Evolutionary conservation across 2,888 invertebrate species (phyloP), one percentile per base, ranked within the genome.

Genomic region (Eledona agricola): DNA sequence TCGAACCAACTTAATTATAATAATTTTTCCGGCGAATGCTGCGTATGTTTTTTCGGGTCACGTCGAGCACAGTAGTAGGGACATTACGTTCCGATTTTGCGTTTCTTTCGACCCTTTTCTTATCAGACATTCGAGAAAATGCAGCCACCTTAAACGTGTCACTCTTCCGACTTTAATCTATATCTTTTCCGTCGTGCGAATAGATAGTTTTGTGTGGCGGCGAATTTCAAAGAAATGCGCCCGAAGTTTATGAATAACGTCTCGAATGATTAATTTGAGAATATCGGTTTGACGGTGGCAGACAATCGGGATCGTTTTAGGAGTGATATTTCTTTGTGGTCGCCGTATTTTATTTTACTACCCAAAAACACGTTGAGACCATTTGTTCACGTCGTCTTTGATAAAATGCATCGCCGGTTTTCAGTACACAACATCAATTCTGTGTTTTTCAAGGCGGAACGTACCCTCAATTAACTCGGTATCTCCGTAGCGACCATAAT

Each of bases 171-270:
- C 23, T 23, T 23, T 9, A 23, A 23, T 26, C 12, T 11, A 26
- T 26, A 11, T 6, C 4, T 26, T 26, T 4, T 11, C 9, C 10
- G 3, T 26, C 26, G 9, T 7, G 23, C 2, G 7, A 23, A 9
- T 3, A 23, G 23, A 3, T 23, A 11, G 26, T 26, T 26, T 10
- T 10, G 26, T 10, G 10, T n/a, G n/a, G n/a, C n/a, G n/a, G 4
- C 12, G n/a, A 16, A 31, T 31, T 31, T 31, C 9, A 13, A 5
- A 28, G 26, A 25, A 45, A 45, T 45, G 32, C 32, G 45, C 45
- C 31, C 32, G 45, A 45, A 45, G 23, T 45, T 45, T 45, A 45
- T 45, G 45, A 45, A 45, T 45, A 45, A 45, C 13, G 9, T 22
- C 19, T 28, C 29, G 37, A 28, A 40, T 40, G 45, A 31, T 32